Conservation (phyloP, 1,140 invertebrate genomes). For the Ips nitidus region DNA sequence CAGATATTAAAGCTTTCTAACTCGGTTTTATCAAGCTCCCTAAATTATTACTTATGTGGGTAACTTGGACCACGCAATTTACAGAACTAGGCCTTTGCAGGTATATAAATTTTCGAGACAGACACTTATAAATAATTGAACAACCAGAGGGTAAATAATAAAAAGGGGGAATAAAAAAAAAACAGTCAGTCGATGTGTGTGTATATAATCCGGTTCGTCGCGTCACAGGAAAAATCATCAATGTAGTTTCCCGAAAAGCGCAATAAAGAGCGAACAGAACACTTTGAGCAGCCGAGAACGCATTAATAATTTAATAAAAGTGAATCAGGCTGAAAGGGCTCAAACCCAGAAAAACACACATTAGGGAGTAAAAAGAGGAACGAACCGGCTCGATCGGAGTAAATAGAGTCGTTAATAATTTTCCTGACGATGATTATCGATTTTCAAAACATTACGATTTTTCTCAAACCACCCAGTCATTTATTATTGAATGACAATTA, state of each 20-base stretch:
- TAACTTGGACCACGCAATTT: too few species aligned
- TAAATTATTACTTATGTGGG: too few species aligned
- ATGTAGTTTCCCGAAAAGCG: conserved; percentile 15
- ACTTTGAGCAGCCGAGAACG: conserved; percentile 9
- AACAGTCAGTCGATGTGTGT: too few species aligned
- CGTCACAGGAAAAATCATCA: conserved; percentile 16
- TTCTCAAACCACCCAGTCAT: not conserved
- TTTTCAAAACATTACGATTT: not conserved
- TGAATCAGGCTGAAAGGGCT: conserved; percentile 25
- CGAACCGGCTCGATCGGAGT: conserved; percentile 1
- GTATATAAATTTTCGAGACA: too few species aligned
- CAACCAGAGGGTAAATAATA: too few species aligned
- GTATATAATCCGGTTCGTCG: conserved; percentile 8
- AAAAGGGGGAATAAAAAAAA: too few species aligned
- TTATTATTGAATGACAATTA: not conserved
- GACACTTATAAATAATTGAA: too few species aligned
- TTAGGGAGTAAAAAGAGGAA: conserved; percentile 20
- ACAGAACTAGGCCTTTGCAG: too few species aligned
- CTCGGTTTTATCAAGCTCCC: too few species aligned
- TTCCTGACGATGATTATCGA: conserved; percentile 19
- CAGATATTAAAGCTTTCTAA: too few species aligned
- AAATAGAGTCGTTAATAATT: conserved; percentile 22
- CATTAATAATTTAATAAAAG: conserved; percentile 32
- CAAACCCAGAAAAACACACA: conserved; percentile 25
- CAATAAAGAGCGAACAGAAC: conserved; percentile 17